Percentiles rank a stretch among this genome's conserved stretches.
These are phyloP conservation scores for Psammodynastes pulverulentus DNA, from an alignment of 2,113 vertebrate genomes.

Conservation along the genomic window DNA sequence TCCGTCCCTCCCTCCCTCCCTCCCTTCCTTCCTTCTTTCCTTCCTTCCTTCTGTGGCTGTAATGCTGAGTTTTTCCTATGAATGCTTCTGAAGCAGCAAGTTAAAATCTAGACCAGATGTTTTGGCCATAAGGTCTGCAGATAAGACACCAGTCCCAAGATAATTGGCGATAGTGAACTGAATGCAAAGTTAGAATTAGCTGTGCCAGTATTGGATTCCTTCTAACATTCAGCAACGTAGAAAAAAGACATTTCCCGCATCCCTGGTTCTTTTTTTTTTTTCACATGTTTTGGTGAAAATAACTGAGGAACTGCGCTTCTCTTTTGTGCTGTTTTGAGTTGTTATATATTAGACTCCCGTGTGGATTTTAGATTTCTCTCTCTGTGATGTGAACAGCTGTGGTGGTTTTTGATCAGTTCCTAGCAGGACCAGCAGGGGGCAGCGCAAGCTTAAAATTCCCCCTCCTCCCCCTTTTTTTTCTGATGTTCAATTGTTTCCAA, in stretches of 20 bases:
- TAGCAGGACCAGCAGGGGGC: constrained; percentile 8
- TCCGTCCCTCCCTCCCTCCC: background rate
- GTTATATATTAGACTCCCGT: background rate
- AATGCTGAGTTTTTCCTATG: background rate
- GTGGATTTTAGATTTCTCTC: background rate
- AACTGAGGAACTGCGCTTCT: background rate
- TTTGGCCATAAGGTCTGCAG: background rate
- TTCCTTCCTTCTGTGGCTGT: background rate
- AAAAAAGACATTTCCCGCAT: background rate
- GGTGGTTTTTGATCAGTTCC: background rate
- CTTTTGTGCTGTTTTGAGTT: background rate
- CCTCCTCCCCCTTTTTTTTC: background rate
- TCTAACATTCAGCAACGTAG: background rate
- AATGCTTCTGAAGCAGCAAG: background rate
- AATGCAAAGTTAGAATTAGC: background rate
- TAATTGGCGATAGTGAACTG: background rate
- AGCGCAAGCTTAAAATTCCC: background rate
- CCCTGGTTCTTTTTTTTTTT: background rate
- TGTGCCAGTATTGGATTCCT: background rate
- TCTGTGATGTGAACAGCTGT: background rate
- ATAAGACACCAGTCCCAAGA: background rate
- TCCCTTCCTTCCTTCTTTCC: too few species aligned
- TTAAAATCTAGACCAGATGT: background rate
- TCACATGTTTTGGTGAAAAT: background rate
- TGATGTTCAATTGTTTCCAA: background rate